Evolutionary conservation across 2,797 vertebrate species (phyloP).

Genomic region (Brachyalestes nurse): DNA sequence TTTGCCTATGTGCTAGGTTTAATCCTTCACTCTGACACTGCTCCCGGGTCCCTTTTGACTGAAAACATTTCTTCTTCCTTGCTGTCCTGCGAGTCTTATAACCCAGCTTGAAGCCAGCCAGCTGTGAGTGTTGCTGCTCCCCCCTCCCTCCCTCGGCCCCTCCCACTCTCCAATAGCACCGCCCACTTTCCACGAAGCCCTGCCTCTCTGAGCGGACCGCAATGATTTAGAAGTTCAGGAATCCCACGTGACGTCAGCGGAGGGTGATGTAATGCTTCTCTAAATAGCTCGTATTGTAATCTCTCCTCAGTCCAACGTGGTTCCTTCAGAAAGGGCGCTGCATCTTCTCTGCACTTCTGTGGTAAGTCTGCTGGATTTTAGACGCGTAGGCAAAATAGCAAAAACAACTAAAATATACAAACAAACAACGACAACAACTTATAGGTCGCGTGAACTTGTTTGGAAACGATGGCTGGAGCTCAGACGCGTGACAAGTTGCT

Average conservation of each 20-base stretch:
- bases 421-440: constrained; percentile 41
- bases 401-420: neutral
- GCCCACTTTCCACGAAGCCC: constrained; percentile 69
- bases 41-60: neutral
- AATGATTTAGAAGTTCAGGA: constrained; percentile 99
- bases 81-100: constrained; percentile 8
- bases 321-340: constrained; percentile 92
- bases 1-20: neutral
- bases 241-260: constrained; percentile 99
- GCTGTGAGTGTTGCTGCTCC: constrained; percentile 19
- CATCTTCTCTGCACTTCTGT: constrained; percentile 91
- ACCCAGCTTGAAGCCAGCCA: constrained; percentile 37
- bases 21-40: neutral
- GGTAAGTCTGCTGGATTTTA: constrained; percentile 83
- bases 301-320: constrained; percentile 99
- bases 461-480: constrained; percentile 59
- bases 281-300: constrained; percentile 99
- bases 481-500: constrained; percentile 19
- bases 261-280: constrained; percentile 99
- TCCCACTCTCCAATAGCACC: constrained; percentile 70
- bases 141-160: constrained; percentile 55
- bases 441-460: constrained; percentile 61
- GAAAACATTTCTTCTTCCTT: neutral
- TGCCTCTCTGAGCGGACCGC: constrained; percentile 85
- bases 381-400: constrained; percentile 22